A percentile compares a stretch with the other conserved stretches of the same genome.
These are phyloP conservation scores for Brachypalpus laphriformis DNA, from an alignment of 2,888 invertebrate genomes.

Conservation along the genomic window DNA sequence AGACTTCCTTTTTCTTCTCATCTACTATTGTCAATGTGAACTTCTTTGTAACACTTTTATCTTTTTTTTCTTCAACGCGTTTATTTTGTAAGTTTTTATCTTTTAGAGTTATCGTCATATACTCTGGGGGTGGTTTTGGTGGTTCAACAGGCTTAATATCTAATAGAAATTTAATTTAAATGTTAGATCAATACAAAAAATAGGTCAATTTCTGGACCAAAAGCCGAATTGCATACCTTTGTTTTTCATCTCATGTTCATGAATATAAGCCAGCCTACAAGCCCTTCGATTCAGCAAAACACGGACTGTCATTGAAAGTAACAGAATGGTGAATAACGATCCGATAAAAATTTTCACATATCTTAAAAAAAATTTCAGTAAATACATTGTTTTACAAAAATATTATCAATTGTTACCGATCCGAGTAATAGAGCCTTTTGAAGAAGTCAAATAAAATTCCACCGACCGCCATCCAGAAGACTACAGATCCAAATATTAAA, in stretches of 20 bases:
- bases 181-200: neutral
- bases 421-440: constrained; percentile 6
- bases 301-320: neutral
- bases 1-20: constrained; percentile 74
- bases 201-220: too few relatives aligned
- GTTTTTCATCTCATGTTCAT: neutral
- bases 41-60: neutral
- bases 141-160: neutral
- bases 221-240: too few relatives aligned
- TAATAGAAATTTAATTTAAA: neutral
- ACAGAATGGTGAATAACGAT: neutral
- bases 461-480: constrained; percentile 8
- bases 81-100: constrained; percentile 16
- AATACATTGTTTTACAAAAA: neutral
- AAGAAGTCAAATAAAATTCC: neutral
- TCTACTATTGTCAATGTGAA: constrained; percentile 65
- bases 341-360: neutral
- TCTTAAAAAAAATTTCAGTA: neutral
- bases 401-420: neutral
- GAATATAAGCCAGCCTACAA: neutral
- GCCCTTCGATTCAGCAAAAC: neutral
- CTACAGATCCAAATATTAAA: constrained; percentile 6
- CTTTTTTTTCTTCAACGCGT: neutral
- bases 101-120: constrained; percentile 11
- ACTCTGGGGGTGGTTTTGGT: constrained; percentile 20